Conservation (phyloP, 1,140 invertebrate species). For the Listronotus bonariensis region DNA sequence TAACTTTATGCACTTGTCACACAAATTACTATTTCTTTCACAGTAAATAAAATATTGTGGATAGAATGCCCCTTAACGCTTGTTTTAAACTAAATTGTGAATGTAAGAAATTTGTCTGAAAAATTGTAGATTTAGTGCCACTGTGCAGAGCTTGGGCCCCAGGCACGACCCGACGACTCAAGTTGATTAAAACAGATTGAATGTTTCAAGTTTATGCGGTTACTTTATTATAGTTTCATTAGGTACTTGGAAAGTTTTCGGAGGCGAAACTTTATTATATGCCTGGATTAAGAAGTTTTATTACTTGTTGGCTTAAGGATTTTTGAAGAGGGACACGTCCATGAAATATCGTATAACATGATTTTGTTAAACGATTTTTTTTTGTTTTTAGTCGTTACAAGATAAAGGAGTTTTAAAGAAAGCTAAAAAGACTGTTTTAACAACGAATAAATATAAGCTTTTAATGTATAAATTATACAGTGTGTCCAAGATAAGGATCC, state of each 20-base stretch:
- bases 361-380: no score
- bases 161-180: slow-evolving; percentile 40
- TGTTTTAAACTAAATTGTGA: not conserved
- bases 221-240: slow-evolving; percentile 54
- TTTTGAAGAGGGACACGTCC: slow-evolving; percentile 3
- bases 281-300: slow-evolving; percentile 35
- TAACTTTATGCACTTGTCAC: no score
- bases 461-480: no score
- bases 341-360: no score
- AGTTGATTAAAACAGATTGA: slow-evolving; percentile 58
- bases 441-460: no score
- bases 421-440: no score
- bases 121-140: not conserved
- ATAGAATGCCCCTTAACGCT: no score
- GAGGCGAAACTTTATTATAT: slow-evolving; percentile 35
- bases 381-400: no score
- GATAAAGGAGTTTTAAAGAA: no score
- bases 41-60: no score
- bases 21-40: no score
- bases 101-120: not conserved
- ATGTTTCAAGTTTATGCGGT: slow-evolving; percentile 55
- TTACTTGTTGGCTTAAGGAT: slow-evolving; percentile 29
- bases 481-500: no score
- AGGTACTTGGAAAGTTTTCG: slow-evolving; percentile 44
- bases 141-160: slow-evolving; percentile 13